Conservation (phyloP, 2,113 vertebrate genomes). For the Taxidea taxus region DNA sequence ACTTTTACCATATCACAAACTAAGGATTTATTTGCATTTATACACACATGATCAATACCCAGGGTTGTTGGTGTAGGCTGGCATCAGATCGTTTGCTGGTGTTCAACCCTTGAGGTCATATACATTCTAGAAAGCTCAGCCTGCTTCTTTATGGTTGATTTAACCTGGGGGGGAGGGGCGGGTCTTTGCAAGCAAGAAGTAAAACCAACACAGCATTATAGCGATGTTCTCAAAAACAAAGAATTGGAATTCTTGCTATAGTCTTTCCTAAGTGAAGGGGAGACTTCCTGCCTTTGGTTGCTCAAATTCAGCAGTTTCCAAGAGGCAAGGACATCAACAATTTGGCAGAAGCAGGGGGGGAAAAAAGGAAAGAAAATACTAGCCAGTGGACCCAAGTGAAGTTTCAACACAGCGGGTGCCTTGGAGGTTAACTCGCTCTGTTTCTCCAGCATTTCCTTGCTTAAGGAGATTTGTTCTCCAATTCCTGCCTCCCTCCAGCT, state of each 20-base stretch:
- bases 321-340: background rate
- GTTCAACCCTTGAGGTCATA: background rate
- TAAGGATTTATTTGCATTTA: background rate
- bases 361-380: background rate
- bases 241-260: background rate
- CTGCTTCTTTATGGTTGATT: background rate
- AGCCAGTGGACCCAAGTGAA: background rate
- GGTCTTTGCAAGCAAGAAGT: background rate
- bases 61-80: background rate
- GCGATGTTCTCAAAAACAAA: background rate
- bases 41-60: background rate
- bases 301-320: background rate
- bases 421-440: background rate
- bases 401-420: conserved; percentile 25
- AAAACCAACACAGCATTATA: background rate
- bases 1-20: background rate
- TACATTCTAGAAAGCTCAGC: background rate
- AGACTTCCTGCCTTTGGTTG: background rate
- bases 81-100: background rate
- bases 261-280: background rate
- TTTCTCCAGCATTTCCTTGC: background rate
- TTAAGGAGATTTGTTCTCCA: conserved; percentile 16
- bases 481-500: background rate
- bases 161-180: background rate
- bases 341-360: conserved; percentile 13